phyloP scores from a whole-genome alignment of 2,797 vertebrate genomes.

The Lerista edwardsae region DNA sequence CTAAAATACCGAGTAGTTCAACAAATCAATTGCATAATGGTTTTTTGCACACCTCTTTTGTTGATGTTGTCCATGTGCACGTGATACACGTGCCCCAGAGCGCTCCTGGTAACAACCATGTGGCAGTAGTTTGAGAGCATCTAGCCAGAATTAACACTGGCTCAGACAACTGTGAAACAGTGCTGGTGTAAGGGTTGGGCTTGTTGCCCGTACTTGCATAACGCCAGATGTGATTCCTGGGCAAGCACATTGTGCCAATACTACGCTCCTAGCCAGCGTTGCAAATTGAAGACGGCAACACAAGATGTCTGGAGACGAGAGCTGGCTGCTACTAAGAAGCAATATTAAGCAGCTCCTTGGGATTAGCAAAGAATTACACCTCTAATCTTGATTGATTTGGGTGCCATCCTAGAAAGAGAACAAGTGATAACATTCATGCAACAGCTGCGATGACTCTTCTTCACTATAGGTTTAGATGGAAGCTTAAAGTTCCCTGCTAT shows the following conservation, averaged over 20 bases:
- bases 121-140: not conserved
- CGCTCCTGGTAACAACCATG: not conserved
- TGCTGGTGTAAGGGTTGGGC: not conserved
- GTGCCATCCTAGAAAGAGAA: not conserved
- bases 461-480: not conserved
- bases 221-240: not conserved
- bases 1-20: no score
- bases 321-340: not conserved
- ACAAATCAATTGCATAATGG: no score
- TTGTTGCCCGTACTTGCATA: not conserved
- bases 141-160: not conserved
- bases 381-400: slow-evolving; percentile 13
- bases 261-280: not conserved
- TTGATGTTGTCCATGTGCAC: no score
- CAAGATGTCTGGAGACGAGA: not conserved
- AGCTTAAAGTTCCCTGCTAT: not conserved
- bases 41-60: no score
- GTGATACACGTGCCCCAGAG: no score
- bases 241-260: no score
- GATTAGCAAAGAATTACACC: not conserved
- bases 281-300: not conserved
- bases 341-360: not conserved
- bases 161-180: not conserved
- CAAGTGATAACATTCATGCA: not conserved
- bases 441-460: not conserved